A percentile compares a stretch with the other conserved stretches of the same genome.
Conservation (phyloP, 2,797 vertebrate genomes). For the Hypotaenidia okinawae region DNA sequence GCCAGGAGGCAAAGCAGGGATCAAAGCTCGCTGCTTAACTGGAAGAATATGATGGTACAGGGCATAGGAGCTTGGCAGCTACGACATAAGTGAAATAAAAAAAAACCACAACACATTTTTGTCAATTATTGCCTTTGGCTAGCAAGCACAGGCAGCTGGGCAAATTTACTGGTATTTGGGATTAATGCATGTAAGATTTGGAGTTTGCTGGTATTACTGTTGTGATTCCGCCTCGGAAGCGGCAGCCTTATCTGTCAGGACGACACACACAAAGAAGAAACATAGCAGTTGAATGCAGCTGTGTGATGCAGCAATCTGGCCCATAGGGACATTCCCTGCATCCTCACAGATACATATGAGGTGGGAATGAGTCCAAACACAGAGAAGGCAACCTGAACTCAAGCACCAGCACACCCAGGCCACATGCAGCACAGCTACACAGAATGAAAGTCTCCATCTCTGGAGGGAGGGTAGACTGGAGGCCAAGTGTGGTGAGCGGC, state of each 20-base stretch:
- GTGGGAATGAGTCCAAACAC: not conserved
- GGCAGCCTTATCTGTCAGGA: not conserved
- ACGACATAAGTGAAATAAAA: not conserved
- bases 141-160: too few relatives aligned
- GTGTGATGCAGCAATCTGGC: accelerated
- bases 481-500: accelerated
- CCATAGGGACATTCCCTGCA: too few relatives aligned
- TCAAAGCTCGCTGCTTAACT: not conserved
- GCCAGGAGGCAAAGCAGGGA: not conserved
- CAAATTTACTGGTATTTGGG: not conserved
- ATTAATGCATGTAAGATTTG: not conserved
- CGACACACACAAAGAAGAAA: not conserved
- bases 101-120: not conserved
- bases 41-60: not conserved
- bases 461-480: not conserved
- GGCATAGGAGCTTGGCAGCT: not conserved
- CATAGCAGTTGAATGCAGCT: not conserved
- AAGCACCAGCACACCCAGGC: not conserved
- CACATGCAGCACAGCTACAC: not conserved
- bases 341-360: too few relatives aligned
- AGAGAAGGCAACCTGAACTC: not conserved
- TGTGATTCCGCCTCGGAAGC: not conserved
- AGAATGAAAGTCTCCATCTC: not conserved
- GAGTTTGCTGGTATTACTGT: not conserved
- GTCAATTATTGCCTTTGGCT: not conserved